phyloP scores from a whole-genome alignment of 2,888 invertebrate genomes.

The Mimachlamys varia region DNA sequence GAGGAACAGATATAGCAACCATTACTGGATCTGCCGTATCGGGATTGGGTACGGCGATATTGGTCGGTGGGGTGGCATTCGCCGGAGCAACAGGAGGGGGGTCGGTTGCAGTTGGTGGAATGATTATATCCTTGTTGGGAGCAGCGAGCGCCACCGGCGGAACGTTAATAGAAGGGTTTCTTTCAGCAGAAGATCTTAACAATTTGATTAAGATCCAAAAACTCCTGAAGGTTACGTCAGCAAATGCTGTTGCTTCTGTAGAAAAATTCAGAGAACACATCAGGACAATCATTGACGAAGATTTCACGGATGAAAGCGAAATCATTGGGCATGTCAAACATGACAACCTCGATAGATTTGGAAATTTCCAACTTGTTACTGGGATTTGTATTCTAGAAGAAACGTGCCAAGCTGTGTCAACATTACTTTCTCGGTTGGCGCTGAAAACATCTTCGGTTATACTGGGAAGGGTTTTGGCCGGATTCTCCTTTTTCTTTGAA shows the following conservation, averaged over 20 bases:
- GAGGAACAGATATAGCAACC: background rate
- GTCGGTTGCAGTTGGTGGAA: background rate
- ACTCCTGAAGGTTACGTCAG: background rate
- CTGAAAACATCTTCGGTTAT: background rate
- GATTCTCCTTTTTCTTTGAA: background rate
- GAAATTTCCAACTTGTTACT: background rate
- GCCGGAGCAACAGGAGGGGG: no score
- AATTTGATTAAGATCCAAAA: background rate
- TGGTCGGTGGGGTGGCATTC: background rate
- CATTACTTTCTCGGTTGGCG: background rate
- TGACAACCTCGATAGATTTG: background rate
- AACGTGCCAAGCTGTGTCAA: background rate
- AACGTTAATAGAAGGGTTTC: background rate
- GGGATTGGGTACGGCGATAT: background rate
- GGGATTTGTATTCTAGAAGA: background rate
- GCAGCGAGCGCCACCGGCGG: background rate
- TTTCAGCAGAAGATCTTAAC: background rate
- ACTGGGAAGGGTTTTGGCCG: background rate
- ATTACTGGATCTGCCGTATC: background rate
- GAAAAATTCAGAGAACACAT: background rate
- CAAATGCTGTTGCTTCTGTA: background rate
- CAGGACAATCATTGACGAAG: background rate
- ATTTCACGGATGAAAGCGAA: background rate
- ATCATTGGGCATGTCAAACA: background rate
- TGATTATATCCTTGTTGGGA: background rate